Percentiles rank a stretch among this genome's conserved stretches.
phyloP scores from a whole-genome alignment of 1,140 invertebrate species.

The Leucophenga varia region DNA sequence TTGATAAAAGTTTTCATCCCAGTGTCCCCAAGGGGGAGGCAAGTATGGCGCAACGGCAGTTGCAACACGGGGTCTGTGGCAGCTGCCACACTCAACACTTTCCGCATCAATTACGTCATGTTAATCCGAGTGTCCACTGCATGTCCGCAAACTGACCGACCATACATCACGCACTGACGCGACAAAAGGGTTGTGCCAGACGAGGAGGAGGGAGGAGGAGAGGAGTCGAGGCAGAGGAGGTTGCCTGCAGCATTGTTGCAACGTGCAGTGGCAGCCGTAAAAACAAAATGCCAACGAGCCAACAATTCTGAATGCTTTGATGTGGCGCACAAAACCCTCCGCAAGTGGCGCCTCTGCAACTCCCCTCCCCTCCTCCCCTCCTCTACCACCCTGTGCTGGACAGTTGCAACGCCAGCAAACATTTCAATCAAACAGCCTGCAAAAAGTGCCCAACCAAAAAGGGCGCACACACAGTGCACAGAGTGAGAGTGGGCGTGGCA shows the following conservation, averaged over 20 bases:
- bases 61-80: constrained; percentile 8
- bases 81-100: constrained; percentile 46
- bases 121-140: constrained; percentile 54
- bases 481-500: too few relatives aligned
- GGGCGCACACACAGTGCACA: too few relatives aligned
- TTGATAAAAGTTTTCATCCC: constrained; percentile 24
- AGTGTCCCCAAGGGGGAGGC: neutral
- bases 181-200: constrained; percentile 5
- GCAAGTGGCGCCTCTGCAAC: neutral
- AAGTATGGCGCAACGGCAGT: constrained; percentile 3
- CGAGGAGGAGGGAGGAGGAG: neutral
- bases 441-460: constrained; percentile 20
- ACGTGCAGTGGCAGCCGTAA: constrained; percentile 31
- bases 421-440: constrained; percentile 42
- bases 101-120: constrained; percentile 54
- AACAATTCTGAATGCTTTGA: constrained; percentile 41
- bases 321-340: neutral
- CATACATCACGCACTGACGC: constrained; percentile 42
- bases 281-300: constrained; percentile 32
- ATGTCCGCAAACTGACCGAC: constrained; percentile 55
- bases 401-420: constrained; percentile 35
- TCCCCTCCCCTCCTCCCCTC: neutral
- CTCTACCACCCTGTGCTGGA: neutral
- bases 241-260: constrained; percentile 41
- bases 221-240: neutral